A percentile compares a stretch with the other conserved stretches of the same genome.
phyloP scores from a whole-genome alignment of 2,113 vertebrate genomes.

The Natator depressus region DNA sequence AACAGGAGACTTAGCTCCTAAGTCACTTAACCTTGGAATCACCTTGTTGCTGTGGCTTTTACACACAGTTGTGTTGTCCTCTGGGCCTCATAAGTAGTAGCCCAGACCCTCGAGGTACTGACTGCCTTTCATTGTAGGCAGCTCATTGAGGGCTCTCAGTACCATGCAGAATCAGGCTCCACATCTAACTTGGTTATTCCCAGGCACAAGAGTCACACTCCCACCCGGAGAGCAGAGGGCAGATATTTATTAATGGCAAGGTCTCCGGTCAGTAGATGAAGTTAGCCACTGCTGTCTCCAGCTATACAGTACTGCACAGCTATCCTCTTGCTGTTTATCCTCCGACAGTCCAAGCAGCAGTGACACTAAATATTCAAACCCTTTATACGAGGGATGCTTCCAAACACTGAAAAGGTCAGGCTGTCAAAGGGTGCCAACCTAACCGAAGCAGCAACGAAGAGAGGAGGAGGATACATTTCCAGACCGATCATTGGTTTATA shows the following conservation, averaged over 20 bases:
- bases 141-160: background rate
- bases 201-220: background rate
- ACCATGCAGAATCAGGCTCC: background rate
- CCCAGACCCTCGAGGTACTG: background rate
- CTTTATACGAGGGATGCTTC: background rate
- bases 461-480: background rate
- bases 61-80: background rate
- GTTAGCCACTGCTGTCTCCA: background rate
- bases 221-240: background rate
- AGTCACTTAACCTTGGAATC: background rate
- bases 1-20: background rate
- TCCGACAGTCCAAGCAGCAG: conserved; percentile 31
- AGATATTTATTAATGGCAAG: background rate
- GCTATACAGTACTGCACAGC: background rate
- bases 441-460: background rate
- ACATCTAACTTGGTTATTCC: fast-evolving
- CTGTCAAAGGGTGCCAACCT: conserved; percentile 11
- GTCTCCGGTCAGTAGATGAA: conserved; percentile 23
- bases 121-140: background rate
- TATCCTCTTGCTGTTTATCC: conserved; percentile 44
- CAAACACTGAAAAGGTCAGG: conserved; percentile 3
- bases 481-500: background rate
- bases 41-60: background rate
- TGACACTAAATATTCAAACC: background rate
- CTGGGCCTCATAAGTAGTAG: background rate